These are phyloP conservation scores for Nomia melanderi DNA, from an alignment of 1,140 invertebrate species.

Conservation along the genomic window DNA sequence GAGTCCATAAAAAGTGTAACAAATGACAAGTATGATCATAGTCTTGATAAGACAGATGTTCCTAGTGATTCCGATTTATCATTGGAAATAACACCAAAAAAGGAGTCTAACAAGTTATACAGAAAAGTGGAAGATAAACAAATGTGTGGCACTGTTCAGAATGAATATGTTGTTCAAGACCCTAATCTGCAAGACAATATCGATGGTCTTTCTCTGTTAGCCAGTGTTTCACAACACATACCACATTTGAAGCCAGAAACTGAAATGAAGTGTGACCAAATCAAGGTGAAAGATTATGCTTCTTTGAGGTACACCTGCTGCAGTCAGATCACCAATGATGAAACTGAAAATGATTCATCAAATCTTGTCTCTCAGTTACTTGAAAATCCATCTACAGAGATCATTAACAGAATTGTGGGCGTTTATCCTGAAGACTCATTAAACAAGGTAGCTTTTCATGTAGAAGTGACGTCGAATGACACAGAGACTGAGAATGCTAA, in stretches of 20 bases:
- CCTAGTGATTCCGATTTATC: background rate
- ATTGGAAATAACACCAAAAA: background rate
- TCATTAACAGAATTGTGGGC: slow-evolving; percentile 61
- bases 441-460: slow-evolving; percentile 70
- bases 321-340: slow-evolving; percentile 33
- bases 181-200: slow-evolving; percentile 70
- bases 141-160: background rate
- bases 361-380: slow-evolving; percentile 49
- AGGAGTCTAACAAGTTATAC: background rate
- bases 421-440: slow-evolving; percentile 70
- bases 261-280: slow-evolving; percentile 53
- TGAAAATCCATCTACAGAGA: slow-evolving; percentile 55
- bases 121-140: slow-evolving; percentile 12
- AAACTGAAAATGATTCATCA: slow-evolving; percentile 51
- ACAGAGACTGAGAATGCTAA: slow-evolving; percentile 8
- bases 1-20: background rate
- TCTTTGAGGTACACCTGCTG: slow-evolving; percentile 47
- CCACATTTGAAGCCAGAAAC: slow-evolving; percentile 46
- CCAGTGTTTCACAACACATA: slow-evolving; percentile 72
- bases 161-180: slow-evolving; percentile 54
- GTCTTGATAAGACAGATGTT: slow-evolving; percentile 13
- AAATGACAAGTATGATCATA: background rate
- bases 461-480: slow-evolving; percentile 70
- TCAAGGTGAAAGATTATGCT: slow-evolving; percentile 75
- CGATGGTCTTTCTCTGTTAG: slow-evolving; percentile 76